phyloP scores from a whole-genome alignment of 1,140 invertebrate genomes.

The Drosophila neocordata region DNA sequence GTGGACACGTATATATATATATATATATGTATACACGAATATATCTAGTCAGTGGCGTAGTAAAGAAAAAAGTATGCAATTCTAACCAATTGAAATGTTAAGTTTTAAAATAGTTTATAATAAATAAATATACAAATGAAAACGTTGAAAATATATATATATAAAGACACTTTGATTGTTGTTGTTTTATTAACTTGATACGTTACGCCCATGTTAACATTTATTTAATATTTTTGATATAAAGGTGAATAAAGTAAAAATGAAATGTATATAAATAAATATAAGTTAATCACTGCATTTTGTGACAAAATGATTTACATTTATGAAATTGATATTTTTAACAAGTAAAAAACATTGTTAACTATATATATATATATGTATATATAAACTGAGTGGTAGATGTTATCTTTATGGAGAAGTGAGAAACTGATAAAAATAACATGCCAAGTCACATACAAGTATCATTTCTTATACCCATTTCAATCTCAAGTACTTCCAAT shows the following conservation, averaged over 20 bases:
- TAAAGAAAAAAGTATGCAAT: background rate
- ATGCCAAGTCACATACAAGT: slow-evolving; percentile 39
- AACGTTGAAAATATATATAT: no score
- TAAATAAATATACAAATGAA: no score
- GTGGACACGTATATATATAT: background rate
- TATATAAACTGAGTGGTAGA: background rate
- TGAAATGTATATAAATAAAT: background rate
- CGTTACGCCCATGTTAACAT: background rate
- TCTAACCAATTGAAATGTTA: background rate
- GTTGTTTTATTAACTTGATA: no score
- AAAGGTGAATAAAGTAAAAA: background rate
- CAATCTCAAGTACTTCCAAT: slow-evolving; percentile 57
- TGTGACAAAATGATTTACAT: background rate
- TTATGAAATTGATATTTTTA: background rate
- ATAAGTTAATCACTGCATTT: background rate
- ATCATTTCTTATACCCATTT: slow-evolving; percentile 55
- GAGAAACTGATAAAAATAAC: slow-evolving; percentile 7
- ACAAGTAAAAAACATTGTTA: background rate
- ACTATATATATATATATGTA: background rate
- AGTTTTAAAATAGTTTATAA: no score
- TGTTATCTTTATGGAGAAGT: background rate
- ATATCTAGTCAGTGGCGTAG: background rate
- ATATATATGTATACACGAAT: no score
- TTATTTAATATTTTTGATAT: background rate
- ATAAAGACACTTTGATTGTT: no score